Percentiles rank a stretch among this genome's conserved stretches.
phyloP scores from a whole-genome alignment of 2,113 vertebrate species.

The Pycnonotus jocosus region DNA sequence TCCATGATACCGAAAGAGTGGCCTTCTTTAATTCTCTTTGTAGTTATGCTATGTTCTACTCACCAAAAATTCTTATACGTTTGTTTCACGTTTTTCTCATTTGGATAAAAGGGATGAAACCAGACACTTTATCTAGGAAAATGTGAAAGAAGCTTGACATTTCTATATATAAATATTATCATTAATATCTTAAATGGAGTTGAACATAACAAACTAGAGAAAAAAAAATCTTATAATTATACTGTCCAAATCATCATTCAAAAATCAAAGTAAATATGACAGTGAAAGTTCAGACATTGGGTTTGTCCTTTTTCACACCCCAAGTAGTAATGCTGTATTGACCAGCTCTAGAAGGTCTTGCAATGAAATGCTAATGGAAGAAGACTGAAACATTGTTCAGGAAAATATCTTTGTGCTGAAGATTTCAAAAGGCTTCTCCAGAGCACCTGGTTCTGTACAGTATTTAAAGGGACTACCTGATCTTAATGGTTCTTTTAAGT shows the following conservation, averaged over 20 bases:
- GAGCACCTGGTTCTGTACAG: background rate
- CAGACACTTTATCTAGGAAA: background rate
- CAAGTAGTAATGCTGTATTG: background rate
- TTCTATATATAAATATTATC: background rate
- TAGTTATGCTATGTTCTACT: background rate
- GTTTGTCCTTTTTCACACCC: background rate
- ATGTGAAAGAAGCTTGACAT: background rate
- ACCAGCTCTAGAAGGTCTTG: background rate
- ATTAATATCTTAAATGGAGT: background rate
- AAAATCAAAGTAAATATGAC: background rate
- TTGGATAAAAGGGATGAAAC: background rate
- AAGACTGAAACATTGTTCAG: background rate
- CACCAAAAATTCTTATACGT: background rate
- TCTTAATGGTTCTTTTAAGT: background rate
- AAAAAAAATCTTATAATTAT: background rate
- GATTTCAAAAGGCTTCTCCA: background rate
- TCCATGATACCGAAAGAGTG: background rate
- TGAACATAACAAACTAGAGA: background rate
- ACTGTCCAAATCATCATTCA: background rate
- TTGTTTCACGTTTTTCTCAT: background rate
- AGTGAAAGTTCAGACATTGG: background rate
- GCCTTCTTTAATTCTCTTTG: background rate
- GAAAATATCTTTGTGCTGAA: background rate
- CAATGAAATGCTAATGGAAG: background rate
- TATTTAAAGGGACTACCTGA: background rate